These are phyloP conservation scores for Prorops nasuta DNA, from an alignment of 1,140 invertebrate genomes.

Conservation along the genomic window DNA sequence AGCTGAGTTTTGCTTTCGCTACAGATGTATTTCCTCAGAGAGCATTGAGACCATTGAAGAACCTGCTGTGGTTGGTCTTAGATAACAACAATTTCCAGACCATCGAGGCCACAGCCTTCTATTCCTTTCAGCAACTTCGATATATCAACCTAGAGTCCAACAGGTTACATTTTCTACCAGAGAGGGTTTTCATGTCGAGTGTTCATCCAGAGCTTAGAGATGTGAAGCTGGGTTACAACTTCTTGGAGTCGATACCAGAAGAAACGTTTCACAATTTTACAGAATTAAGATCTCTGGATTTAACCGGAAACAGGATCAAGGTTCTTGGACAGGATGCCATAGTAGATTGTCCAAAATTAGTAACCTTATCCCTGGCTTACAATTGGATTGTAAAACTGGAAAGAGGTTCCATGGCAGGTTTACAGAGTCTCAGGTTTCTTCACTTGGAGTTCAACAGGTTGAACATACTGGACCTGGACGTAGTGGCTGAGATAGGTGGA, in stretches of 20 bases:
- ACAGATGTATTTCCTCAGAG: slow-evolving; percentile 75
- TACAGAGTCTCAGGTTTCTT: slow-evolving; percentile 43
- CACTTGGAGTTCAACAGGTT: slow-evolving; percentile 52
- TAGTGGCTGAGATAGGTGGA: slow-evolving; percentile 45
- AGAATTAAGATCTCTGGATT: slow-evolving; percentile 45
- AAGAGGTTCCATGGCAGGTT: slow-evolving; percentile 68
- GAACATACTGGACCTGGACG: slow-evolving; percentile 40
- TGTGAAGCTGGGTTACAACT: slow-evolving; percentile 70
- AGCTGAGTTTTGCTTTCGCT: slow-evolving; percentile 81
- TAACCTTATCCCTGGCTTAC: slow-evolving; percentile 50
- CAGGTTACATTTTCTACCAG: slow-evolving; percentile 64
- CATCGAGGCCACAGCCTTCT: slow-evolving; percentile 62
- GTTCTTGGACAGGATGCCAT: slow-evolving; percentile 31
- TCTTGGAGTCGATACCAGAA: slow-evolving; percentile 67
- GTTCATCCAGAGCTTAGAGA: slow-evolving; percentile 75
- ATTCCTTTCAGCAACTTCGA: slow-evolving; percentile 69
- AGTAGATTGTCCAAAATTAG: slow-evolving; percentile 44
- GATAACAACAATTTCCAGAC: slow-evolving; percentile 84
- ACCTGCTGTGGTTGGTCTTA: slow-evolving; percentile 79
- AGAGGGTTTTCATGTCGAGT: slow-evolving; percentile 66
- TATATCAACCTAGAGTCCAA: slow-evolving; percentile 88
- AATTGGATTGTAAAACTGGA: slow-evolving; percentile 69
- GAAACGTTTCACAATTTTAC: slow-evolving; percentile 70
- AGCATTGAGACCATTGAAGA: slow-evolving; percentile 67
- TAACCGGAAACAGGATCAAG: slow-evolving; percentile 49